Percentiles rank a stretch among this genome's conserved stretches.
Evolutionary conservation across 2,888 invertebrate species (phyloP).

Genomic region (Torymus texanus): DNA sequence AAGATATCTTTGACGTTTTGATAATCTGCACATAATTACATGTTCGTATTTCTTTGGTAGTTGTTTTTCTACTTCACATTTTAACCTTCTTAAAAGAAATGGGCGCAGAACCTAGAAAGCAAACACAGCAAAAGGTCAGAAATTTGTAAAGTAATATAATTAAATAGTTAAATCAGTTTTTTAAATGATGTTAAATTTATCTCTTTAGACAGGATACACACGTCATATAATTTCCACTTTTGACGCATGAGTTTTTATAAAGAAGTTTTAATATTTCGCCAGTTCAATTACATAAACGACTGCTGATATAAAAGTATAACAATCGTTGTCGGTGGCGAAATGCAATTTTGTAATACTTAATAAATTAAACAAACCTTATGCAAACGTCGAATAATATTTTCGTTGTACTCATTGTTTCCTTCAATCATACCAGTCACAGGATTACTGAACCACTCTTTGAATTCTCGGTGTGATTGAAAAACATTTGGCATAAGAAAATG

Average conservation of each 20-base stretch:
- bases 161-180: constrained; percentile 9
- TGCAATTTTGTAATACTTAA: constrained; percentile 35
- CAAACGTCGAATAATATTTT: constrained; percentile 89
- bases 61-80: constrained; percentile 97
- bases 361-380: constrained; percentile 84
- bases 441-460: constrained; percentile 99
- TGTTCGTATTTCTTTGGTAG: constrained; percentile 98
- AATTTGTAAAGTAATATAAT: constrained; percentile 29
- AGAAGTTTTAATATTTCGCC: constrained; percentile 70
- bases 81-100: constrained; percentile 93
- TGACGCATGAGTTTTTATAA: constrained; percentile 71
- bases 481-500: constrained; percentile 98
- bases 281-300: constrained; percentile 61
- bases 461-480: constrained; percentile 96
- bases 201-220: constrained; percentile 73
- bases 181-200: constrained; percentile 55
- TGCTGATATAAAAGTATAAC: constrained; percentile 56
- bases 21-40: constrained; percentile 93
- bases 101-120: constrained; percentile 87
- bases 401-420: constrained; percentile 93
- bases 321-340: constrained; percentile 69
- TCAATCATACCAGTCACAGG: constrained; percentile 98
- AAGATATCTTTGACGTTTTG: constrained; percentile 95
- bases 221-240: constrained; percentile 64
- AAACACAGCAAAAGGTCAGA: constrained; percentile 23